Conservation (phyloP, 37 sponge, comb jelly and placozoan species). For the Eunapius fragilis region DNA sequence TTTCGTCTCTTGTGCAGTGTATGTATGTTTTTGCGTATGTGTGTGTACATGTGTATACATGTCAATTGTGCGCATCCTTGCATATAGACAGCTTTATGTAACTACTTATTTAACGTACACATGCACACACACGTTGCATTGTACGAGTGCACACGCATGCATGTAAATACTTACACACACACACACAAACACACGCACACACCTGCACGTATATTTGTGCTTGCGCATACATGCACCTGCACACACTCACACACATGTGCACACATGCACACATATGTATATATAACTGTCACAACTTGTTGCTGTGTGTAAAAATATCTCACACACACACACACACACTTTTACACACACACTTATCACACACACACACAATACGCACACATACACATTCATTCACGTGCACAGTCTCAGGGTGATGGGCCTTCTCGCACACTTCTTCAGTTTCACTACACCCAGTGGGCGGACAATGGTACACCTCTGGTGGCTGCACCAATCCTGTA, state of each 20-base stretch:
- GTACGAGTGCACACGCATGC: not conserved
- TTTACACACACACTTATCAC: conserved; percentile 30
- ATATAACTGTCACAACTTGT: too few relatives aligned
- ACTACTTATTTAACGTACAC: not conserved
- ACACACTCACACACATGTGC: conserved; percentile 40
- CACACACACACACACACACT: conserved; percentile 37
- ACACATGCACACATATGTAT: conserved; percentile 28
- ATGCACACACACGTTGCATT: too few relatives aligned
- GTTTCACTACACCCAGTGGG: conserved; percentile 86
- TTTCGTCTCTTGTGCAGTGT: too few relatives aligned
- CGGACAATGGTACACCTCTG: conserved; percentile 71
- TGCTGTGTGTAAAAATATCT: too few relatives aligned
- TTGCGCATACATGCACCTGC: conserved; percentile 19
- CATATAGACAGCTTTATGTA: too few relatives aligned
- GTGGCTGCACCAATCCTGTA: conserved; percentile 64
- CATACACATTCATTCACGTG: not conserved
- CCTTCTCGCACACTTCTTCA: conserved; percentile 60
- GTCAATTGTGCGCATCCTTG: too few relatives aligned
- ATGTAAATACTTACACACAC: conserved; percentile 8
- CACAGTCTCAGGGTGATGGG: not conserved
- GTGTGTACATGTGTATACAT: not conserved
- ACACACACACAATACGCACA: conserved; percentile 22
- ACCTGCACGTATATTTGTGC: conserved; percentile 13
- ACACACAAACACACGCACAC: conserved; percentile 30
- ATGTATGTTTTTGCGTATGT: too few relatives aligned